Conservation (phyloP, 2,797 vertebrate species). For the Simalia tracyae region DNA sequence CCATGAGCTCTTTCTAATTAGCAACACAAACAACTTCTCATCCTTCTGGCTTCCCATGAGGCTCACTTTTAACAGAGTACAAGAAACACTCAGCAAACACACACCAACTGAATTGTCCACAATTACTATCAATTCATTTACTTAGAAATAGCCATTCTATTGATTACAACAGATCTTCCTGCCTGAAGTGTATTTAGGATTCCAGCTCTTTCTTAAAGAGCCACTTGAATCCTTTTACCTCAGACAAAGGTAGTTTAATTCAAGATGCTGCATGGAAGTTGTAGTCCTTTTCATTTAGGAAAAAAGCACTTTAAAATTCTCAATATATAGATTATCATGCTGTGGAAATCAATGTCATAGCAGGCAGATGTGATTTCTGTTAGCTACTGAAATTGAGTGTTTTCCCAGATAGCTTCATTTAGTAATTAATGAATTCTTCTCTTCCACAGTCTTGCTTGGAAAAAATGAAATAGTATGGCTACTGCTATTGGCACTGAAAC, state of each 20-base stretch:
- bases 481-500: neutral
- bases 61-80: conserved; percentile 20
- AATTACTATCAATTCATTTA: neutral
- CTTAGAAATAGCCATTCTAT: neutral
- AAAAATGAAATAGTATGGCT: neutral
- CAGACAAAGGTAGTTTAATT: neutral
- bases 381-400: neutral
- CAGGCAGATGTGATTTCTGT: neutral
- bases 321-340: neutral
- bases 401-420: neutral
- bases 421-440: neutral
- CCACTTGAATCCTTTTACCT: neutral
- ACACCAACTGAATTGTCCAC: neutral
- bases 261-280: neutral
- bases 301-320: neutral
- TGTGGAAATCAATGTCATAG: neutral
- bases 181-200: neutral
- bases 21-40: conserved; percentile 36
- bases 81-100: neutral
- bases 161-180: neutral
- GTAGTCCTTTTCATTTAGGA: neutral
- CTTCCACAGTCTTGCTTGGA: neutral
- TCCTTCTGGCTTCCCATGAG: conserved; percentile 21
- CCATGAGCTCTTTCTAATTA: conserved; percentile 53
- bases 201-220: neutral